Evolutionary conservation across 2,113 vertebrate genomes (phyloP).

Genomic region (Psephotus haematonotus): DNA sequence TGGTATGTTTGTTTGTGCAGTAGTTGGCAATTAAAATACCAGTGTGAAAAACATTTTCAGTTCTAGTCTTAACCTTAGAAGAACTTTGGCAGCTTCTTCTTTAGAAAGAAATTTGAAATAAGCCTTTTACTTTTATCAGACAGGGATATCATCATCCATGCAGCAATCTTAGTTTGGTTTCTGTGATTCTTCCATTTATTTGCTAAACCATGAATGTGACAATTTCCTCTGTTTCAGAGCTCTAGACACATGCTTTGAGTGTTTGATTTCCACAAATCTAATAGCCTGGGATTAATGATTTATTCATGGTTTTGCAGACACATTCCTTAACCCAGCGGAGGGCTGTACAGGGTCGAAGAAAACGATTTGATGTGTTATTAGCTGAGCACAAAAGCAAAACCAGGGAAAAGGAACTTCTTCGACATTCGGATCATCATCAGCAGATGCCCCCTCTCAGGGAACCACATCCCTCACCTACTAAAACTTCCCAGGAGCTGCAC

Average conservation of each 20-base stretch:
- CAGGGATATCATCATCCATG: not conserved
- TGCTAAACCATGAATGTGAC: not conserved
- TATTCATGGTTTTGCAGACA: slow-evolving; percentile 81
- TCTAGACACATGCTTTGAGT: not conserved
- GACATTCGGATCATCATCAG: slow-evolving; percentile 88
- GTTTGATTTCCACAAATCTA: not conserved
- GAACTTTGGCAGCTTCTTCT: not conserved
- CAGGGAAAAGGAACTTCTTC: slow-evolving; percentile 93
- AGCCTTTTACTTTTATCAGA: not conserved
- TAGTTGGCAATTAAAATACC: not conserved
- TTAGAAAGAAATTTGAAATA: not conserved
- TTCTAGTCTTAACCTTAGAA: not conserved
- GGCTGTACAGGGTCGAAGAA: slow-evolving; percentile 96
- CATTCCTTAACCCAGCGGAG: slow-evolving; percentile 99
- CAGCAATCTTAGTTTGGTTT: not conserved
- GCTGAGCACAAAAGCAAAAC: slow-evolving; percentile 98
- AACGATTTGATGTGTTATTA: slow-evolving; percentile 94
- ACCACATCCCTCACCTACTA: slow-evolving; percentile 87
- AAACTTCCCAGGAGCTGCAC: slow-evolving; percentile 86
- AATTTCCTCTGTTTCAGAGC: not conserved
- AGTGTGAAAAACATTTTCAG: not conserved
- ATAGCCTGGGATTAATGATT: slow-evolving; percentile 37
- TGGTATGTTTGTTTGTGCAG: not conserved
- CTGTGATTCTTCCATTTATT: not conserved
- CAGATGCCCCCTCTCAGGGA: slow-evolving; percentile 96